Percentiles rank a stretch among this genome's conserved stretches.
Conservation (phyloP, 2,888 invertebrate genomes). For the Geophilus truncorum region DNA sequence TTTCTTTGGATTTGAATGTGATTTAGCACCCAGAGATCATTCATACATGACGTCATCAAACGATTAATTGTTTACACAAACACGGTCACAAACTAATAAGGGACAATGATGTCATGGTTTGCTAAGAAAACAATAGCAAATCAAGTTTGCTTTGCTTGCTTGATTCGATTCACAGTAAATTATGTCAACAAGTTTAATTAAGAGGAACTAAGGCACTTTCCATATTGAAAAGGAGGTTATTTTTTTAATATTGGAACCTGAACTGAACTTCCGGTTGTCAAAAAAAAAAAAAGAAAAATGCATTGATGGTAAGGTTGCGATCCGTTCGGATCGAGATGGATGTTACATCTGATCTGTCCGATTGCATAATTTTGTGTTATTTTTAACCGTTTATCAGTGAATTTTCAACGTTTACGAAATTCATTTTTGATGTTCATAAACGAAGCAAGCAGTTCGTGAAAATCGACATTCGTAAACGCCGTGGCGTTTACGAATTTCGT, state of each 20-base stretch:
- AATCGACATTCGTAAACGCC: no score
- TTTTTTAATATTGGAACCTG: neutral
- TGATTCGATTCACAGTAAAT: neutral
- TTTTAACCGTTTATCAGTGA: no score
- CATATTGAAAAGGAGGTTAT: neutral
- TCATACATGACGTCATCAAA: neutral
- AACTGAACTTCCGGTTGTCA: neutral
- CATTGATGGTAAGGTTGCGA: no score
- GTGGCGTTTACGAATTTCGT: no score
- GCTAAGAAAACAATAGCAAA: neutral
- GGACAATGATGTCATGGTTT: neutral
- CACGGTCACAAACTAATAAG: neutral
- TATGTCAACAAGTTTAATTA: neutral
- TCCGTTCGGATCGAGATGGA: no score
- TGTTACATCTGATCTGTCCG: no score
- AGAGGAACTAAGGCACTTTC: constrained; percentile 4
- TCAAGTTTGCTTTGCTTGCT: neutral
- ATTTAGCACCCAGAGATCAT: neutral
- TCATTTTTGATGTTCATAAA: no score
- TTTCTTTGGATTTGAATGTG: neutral
- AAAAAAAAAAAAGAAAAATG: no score
- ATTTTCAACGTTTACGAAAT: no score
- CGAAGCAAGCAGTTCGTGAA: no score
- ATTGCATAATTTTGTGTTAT: no score
- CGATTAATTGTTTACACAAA: neutral